Conservation (phyloP, 2,113 vertebrate species). For the Regulus satrapa region DNA sequence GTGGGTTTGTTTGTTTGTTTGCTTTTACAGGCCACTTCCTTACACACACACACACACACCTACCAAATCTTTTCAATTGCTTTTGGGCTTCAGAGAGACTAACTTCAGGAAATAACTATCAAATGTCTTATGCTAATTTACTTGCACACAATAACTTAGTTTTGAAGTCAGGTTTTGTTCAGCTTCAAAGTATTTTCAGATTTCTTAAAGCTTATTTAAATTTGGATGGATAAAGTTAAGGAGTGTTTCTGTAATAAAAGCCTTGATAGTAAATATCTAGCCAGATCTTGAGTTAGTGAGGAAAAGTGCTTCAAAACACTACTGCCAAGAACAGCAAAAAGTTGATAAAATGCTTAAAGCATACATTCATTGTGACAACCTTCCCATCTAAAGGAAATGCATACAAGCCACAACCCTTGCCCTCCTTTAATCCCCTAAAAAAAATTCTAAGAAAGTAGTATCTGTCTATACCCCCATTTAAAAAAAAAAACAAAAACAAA, state of each 20-base stretch:
- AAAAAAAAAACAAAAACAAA: background rate
- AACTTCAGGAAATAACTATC: constrained; percentile 29
- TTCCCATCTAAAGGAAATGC: background rate
- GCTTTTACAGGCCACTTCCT: background rate
- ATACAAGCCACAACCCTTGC: background rate
- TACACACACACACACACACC: background rate
- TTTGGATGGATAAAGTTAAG: background rate
- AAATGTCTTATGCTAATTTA: background rate
- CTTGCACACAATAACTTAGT: background rate
- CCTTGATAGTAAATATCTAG: background rate
- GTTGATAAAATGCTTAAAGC: background rate
- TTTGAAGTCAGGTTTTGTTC: background rate
- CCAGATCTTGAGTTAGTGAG: background rate
- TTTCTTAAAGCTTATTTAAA: background rate
- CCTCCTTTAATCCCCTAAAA: background rate
- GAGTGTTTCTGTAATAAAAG: background rate
- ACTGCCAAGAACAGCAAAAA: background rate
- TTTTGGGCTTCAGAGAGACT: background rate
- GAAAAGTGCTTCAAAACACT: background rate
- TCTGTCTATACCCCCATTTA: accelerated
- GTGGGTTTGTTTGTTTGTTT: constrained; percentile 29
- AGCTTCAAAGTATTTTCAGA: background rate
- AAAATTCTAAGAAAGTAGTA: background rate
- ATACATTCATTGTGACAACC: background rate
- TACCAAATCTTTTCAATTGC: background rate